A percentile compares a stretch with the other conserved stretches of the same genome.
Conservation (phyloP, 2,797 vertebrate species). For the Artibeus jamaicensis region DNA sequence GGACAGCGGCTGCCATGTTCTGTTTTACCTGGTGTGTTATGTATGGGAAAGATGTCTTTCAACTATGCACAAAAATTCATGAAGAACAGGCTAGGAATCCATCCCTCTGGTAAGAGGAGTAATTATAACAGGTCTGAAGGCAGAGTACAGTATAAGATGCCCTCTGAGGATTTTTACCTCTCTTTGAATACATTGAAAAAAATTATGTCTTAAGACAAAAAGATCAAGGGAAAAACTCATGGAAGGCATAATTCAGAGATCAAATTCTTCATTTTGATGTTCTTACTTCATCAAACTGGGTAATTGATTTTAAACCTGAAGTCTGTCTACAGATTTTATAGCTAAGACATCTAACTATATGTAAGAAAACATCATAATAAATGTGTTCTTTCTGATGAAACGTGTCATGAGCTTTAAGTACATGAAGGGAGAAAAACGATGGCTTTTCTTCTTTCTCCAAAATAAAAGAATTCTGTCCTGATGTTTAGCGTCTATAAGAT, state of each 20-base stretch:
- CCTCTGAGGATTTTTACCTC: conserved; percentile 18
- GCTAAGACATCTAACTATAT: neutral
- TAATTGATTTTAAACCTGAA: conserved; percentile 25
- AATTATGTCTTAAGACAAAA: conserved; percentile 12
- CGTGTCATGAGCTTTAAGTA: neutral
- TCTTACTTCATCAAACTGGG: neutral
- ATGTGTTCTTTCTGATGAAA: conserved; percentile 31
- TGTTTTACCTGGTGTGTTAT: neutral
- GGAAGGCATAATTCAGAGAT: neutral
- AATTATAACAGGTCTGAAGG: conserved; percentile 11
- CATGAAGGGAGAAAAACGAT: neutral
- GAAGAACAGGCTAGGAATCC: neutral
- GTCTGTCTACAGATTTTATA: neutral
- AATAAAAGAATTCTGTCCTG: neutral
- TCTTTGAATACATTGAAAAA: neutral
- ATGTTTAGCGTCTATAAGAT: neutral
- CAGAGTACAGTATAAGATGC: neutral
- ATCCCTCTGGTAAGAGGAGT: neutral
- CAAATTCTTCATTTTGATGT: neutral
- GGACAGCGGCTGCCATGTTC: neutral
- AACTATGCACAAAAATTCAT: neutral
- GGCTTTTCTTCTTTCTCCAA: neutral
- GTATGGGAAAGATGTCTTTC: neutral
- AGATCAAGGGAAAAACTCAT: neutral
- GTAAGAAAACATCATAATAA: neutral